phyloP scores from a whole-genome alignment of 1,140 invertebrate genomes.

The Zaprionus kolodkinae region DNA sequence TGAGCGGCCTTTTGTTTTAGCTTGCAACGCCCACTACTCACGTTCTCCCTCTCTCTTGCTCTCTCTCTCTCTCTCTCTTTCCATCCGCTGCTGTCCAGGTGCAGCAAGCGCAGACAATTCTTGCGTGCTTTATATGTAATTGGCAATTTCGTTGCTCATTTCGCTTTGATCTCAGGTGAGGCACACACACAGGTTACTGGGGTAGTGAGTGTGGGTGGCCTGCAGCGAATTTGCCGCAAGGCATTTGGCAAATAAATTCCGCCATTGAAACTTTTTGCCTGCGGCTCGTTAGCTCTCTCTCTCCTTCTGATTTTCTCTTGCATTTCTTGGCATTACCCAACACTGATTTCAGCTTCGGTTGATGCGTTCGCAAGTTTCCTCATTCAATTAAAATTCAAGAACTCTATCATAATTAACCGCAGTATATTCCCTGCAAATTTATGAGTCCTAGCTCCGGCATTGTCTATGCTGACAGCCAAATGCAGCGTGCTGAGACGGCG shows the following conservation, averaged over 20 bases:
- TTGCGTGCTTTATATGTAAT: slow-evolving; percentile 73
- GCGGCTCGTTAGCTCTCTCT: slow-evolving; percentile 38
- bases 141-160: slow-evolving; percentile 79
- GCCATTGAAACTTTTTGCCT: slow-evolving; percentile 40
- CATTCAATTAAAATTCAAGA: slow-evolving; percentile 4
- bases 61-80: too few species aligned
- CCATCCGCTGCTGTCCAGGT: slow-evolving; percentile 1
- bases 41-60: neutral
- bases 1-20: slow-evolving; percentile 62
- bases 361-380: slow-evolving; percentile 27
- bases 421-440: slow-evolving; percentile 1
- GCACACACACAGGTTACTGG: neutral
- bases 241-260: slow-evolving; percentile 66
- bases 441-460: neutral
- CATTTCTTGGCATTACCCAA: too few species aligned
- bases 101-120: slow-evolving; percentile 47
- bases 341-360: neutral
- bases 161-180: slow-evolving; percentile 77
- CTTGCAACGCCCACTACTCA: neutral
- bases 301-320: neutral
- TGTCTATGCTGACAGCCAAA: slow-evolving; percentile 25
- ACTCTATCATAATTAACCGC: neutral
- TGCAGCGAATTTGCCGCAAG: slow-evolving; percentile 64
- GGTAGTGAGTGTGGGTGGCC: slow-evolving; percentile 28
- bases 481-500: slow-evolving; percentile 5